Conservation (phyloP, 2,888 invertebrate genomes). For the Ornithoptera alexandrae region DNA sequence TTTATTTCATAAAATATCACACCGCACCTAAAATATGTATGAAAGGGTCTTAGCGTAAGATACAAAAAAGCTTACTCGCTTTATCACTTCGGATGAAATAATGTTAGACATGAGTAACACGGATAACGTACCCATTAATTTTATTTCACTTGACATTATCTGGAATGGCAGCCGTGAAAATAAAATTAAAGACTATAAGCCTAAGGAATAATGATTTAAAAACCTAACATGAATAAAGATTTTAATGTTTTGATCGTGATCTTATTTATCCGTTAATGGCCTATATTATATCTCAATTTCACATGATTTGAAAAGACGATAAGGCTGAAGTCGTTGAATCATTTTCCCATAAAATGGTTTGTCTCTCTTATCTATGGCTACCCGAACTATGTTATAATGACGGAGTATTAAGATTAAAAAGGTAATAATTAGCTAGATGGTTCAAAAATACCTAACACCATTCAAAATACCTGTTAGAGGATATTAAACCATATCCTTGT, state of each 20-base stretch:
- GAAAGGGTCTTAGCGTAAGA: slow-evolving; percentile 16
- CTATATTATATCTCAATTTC: no score
- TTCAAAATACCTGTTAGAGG: no score
- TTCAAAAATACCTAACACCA: no score
- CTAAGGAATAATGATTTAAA: neutral
- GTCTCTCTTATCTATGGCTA: no score
- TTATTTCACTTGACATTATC: slow-evolving; percentile 24
- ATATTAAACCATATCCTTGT: no score
- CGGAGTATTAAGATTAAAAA: no score
- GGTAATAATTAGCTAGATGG: no score
- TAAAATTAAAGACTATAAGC: slow-evolving; percentile 16
- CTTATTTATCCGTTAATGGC: no score
- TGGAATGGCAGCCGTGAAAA: slow-evolving; percentile 18
- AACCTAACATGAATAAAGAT: neutral
- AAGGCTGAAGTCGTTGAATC: no score
- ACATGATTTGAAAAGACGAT: no score
- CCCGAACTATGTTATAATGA: no score
- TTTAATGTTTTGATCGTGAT: neutral
- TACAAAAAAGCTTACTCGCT: slow-evolving; percentile 21
- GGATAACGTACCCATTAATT: slow-evolving; percentile 23
- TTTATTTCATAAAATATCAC: slow-evolving; percentile 12
- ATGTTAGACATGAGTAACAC: slow-evolving; percentile 20
- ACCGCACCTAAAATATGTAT: slow-evolving; percentile 5
- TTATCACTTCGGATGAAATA: slow-evolving; percentile 22
- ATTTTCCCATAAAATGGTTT: no score